Percentiles rank a stretch among this genome's conserved stretches.
Evolutionary conservation across 2,888 invertebrate genomes (phyloP).

Genomic region (Nomada lathburiana): DNA sequence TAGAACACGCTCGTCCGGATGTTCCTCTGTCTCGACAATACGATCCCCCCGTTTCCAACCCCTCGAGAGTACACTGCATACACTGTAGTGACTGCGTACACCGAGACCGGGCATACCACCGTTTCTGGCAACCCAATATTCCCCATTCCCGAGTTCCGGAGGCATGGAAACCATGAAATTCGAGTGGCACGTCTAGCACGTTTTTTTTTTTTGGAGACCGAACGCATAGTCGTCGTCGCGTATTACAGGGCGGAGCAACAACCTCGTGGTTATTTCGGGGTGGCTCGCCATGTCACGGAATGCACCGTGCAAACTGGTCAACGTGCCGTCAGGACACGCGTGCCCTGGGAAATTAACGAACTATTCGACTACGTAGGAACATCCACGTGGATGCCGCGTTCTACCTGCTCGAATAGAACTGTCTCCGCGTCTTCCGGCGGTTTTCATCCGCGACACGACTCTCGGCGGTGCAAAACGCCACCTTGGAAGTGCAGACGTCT

Average conservation of each 20-base stretch:
- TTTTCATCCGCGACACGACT: not conserved
- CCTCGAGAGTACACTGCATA: not conserved
- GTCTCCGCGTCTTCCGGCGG: not conserved
- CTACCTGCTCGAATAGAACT: slow-evolving; percentile 23
- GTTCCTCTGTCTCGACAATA: slow-evolving; percentile 5
- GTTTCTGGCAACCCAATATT: not conserved
- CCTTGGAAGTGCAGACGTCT: too few relatives aligned
- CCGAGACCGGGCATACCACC: not conserved
- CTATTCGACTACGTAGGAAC: slow-evolving; percentile 46
- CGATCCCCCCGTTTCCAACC: slow-evolving; percentile 1
- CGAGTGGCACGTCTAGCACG: slow-evolving; percentile 34
- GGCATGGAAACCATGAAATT: slow-evolving; percentile 34
- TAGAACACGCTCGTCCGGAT: not conserved
- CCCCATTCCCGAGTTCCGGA: not conserved
- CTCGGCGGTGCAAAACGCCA: too few relatives aligned
- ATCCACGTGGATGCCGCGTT: not conserved
- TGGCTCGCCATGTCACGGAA: slow-evolving; percentile 78
- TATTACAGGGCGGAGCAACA: slow-evolving; percentile 79
- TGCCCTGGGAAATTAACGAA: slow-evolving; percentile 71
- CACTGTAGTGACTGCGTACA: not conserved
- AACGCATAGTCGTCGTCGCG: slow-evolving; percentile 40
- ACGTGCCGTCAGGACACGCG: slow-evolving; percentile 60
- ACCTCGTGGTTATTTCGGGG: slow-evolving; percentile 83
- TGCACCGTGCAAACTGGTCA: slow-evolving; percentile 68
- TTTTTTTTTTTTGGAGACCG: slow-evolving; percentile 60